A percentile compares a stretch with the other conserved stretches of the same genome.
phyloP scores from a whole-genome alignment of 1,140 invertebrate genomes.

The Leptestheria dahalacensis region DNA sequence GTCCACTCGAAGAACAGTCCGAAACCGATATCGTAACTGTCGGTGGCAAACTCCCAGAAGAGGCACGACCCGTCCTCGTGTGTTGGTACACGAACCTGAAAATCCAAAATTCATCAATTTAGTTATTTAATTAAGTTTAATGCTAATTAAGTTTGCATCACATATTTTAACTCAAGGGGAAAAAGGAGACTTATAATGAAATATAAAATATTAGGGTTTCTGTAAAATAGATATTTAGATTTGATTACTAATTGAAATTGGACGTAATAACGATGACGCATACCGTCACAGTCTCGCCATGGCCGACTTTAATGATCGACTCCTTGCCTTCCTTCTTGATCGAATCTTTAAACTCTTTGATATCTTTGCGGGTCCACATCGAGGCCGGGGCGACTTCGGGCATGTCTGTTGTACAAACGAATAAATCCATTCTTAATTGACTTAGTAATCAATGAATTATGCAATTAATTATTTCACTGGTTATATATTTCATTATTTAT shows the following conservation, averaged over 20 bases:
- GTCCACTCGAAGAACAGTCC: constrained; percentile 98
- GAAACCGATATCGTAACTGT: constrained; percentile 96
- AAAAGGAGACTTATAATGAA: no score
- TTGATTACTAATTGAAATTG: neutral
- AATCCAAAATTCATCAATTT: neutral
- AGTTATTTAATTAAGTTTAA: no score
- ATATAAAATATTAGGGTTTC: neutral
- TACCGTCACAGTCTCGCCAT: constrained; percentile 92
- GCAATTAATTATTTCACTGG: neutral
- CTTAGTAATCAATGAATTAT: neutral
- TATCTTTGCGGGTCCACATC: constrained; percentile 87
- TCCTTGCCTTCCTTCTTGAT: constrained; percentile 74
- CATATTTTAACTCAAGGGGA: no score
- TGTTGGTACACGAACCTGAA: constrained; percentile 79
- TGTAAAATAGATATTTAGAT: neutral
- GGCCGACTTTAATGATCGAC: constrained; percentile 86
- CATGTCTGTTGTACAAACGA: neutral
- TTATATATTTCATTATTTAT: no score
- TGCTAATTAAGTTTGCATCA: no score
- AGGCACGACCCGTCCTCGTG: constrained; percentile 82
- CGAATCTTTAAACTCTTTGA: constrained; percentile 79
- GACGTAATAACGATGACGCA: constrained; percentile 14
- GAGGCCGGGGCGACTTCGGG: constrained; percentile 47
- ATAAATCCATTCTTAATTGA: neutral
- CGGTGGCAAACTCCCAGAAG: constrained; percentile 99